A percentile compares a stretch with the other conserved stretches of the same genome.
Conservation (phyloP, 2,797 vertebrate species). For the Thunnus albacares region DNA sequence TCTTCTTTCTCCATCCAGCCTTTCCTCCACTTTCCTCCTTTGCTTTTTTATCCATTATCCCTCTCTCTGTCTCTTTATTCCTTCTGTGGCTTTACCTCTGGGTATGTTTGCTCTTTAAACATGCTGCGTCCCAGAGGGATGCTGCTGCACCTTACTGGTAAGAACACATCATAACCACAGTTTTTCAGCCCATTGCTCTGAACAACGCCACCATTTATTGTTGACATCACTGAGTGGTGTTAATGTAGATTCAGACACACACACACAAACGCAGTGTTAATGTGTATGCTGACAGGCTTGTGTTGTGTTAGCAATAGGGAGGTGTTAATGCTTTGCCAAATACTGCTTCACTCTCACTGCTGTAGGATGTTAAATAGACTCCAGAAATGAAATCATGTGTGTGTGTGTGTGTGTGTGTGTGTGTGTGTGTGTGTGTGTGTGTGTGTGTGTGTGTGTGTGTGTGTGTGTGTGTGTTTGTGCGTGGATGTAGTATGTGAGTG, state of each 20-base stretch:
- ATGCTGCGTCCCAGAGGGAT: conserved; percentile 7
- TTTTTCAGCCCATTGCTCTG: neutral
- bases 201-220: conserved; percentile 18
- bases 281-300: conserved; percentile 26
- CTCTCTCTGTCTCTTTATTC: neutral
- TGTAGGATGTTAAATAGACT: conserved; percentile 7
- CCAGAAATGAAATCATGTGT: neutral
- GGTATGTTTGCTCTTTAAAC: conserved; percentile 42
- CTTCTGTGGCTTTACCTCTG: neutral
- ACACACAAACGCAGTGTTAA: conserved; percentile 19
- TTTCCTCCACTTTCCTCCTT: neutral
- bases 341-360: neutral
- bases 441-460: conserved; percentile 5
- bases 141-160: conserved; percentile 21
- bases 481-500: neutral
- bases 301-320: conserved; percentile 27
- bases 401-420: conserved; percentile 3
- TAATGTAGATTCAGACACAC: conserved; percentile 21
- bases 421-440: conserved; percentile 8
- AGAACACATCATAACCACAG: conserved; percentile 13
- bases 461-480: neutral
- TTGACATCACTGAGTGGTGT: conserved; percentile 11
- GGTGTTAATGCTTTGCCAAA: conserved; percentile 34
- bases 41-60: neutral
- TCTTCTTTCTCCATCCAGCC: neutral